These are phyloP conservation scores for Sturmia bella DNA, from an alignment of 2,888 invertebrate genomes.

Conservation along the genomic window DNA sequence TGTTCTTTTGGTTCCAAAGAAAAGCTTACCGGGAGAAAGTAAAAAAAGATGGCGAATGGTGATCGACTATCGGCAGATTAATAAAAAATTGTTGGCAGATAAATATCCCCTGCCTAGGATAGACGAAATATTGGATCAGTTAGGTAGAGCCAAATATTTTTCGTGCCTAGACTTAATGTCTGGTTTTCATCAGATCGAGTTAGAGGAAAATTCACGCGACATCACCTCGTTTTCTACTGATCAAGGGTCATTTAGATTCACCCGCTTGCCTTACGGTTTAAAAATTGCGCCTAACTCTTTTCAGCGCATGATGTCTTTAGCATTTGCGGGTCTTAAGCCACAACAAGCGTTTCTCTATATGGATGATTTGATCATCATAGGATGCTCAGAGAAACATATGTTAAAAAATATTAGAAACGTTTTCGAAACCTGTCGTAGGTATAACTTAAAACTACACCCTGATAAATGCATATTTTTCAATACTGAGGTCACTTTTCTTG, in stretches of 20 bases:
- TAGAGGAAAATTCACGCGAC: background rate
- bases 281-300: constrained; percentile 4
- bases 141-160: background rate
- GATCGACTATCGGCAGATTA: background rate
- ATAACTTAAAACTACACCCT: constrained; percentile 2
- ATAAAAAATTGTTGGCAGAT: constrained; percentile 4
- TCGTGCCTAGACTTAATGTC: background rate
- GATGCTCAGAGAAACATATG: constrained; percentile 6
- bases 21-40: background rate
- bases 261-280: background rate
- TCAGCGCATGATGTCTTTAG: constrained; percentile 4
- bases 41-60: constrained; percentile 4
- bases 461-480: background rate
- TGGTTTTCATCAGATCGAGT: constrained; percentile 5
- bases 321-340: background rate
- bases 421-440: background rate
- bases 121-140: constrained; percentile 4
- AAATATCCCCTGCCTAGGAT: constrained; percentile 8
- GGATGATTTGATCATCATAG: background rate
- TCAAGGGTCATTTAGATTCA: constrained; percentile 1
- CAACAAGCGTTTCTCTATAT: constrained; percentile 4
- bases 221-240: constrained; percentile 10
- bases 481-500: background rate
- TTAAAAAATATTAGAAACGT: background rate
- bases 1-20: too few species aligned